Conservation (phyloP, 2,797 vertebrate genomes). For the Karalla daura region DNA sequence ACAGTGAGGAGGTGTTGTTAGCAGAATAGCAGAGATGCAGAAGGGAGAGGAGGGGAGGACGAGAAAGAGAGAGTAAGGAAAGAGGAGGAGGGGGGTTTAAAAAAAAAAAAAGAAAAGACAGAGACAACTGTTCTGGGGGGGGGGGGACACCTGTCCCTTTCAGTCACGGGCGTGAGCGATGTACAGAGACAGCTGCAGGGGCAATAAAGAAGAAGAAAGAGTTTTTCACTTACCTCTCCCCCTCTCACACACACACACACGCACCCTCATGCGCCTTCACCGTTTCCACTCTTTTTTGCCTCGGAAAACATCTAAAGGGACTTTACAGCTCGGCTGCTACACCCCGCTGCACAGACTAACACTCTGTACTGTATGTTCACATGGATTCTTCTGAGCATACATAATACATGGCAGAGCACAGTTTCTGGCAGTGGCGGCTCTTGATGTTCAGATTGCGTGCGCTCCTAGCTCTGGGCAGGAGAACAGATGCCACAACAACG, state of each 20-base stretch:
- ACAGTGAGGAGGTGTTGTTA: slow-evolving; percentile 72
- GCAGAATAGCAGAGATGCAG: slow-evolving; percentile 62
- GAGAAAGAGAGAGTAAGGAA: slow-evolving; percentile 24
- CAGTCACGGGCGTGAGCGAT: slow-evolving; percentile 72
- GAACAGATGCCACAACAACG: slow-evolving; percentile 77
- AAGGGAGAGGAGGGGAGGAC: slow-evolving; percentile 38
- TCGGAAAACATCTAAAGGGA: slow-evolving; percentile 42
- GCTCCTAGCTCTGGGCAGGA: slow-evolving; percentile 67
- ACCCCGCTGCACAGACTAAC: slow-evolving; percentile 48
- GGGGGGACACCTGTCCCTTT: slow-evolving; percentile 84
- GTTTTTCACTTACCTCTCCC: slow-evolving; percentile 57
- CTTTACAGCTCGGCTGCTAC: slow-evolving; percentile 43
- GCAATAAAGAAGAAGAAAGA: slow-evolving; percentile 75
- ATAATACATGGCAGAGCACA: slow-evolving; percentile 72
- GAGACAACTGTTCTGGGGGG: slow-evolving; percentile 78
- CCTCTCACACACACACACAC: no score
- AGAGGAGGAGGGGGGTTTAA: slow-evolving; percentile 34
- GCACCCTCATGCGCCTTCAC: slow-evolving; percentile 24
- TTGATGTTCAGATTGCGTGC: slow-evolving; percentile 73
- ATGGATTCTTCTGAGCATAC: slow-evolving; percentile 68
- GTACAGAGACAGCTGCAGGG: slow-evolving; percentile 82
- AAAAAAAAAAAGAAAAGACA: slow-evolving; percentile 15
- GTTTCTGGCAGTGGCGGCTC: slow-evolving; percentile 67
- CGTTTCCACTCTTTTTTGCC: slow-evolving; percentile 50
- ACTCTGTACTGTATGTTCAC: slow-evolving; percentile 39